Conservation (phyloP, 2,888 invertebrate genomes). For the Atrina japonica region DNA sequence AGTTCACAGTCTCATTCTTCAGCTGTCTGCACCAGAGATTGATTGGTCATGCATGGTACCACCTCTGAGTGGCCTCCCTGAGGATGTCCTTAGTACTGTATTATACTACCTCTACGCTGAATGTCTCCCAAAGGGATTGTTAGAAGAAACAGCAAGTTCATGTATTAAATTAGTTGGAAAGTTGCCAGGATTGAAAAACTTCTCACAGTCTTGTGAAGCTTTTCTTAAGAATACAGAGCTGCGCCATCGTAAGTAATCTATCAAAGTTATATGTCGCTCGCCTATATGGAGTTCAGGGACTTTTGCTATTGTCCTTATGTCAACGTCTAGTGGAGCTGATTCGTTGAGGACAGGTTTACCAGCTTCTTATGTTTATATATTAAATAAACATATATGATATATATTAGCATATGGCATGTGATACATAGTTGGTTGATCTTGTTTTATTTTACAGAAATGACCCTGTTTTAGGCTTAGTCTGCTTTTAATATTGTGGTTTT, state of each 20-base stretch:
- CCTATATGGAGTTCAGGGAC: too few relatives aligned
- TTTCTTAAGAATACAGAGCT: conserved; percentile 85
- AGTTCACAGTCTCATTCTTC: conserved; percentile 84
- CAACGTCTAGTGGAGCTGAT: too few relatives aligned
- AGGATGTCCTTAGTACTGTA: conserved; percentile 85
- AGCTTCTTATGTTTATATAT: too few relatives aligned
- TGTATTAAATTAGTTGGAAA: conserved; percentile 81
- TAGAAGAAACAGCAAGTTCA: conserved; percentile 84
- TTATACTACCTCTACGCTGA: conserved; percentile 86
- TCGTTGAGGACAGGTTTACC: too few relatives aligned
- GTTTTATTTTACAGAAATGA: too few relatives aligned
- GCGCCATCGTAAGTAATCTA: conserved; percentile 84
- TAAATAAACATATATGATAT: background rate
- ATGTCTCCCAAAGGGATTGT: conserved; percentile 84
- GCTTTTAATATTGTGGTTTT: too few relatives aligned
- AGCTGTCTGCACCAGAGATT: conserved; percentile 83
- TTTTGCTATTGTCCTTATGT: too few relatives aligned
- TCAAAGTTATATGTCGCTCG: too few relatives aligned
- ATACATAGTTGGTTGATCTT: too few relatives aligned
- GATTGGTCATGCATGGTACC: conserved; percentile 82
- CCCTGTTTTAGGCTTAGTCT: too few relatives aligned
- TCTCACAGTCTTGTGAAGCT: conserved; percentile 84
- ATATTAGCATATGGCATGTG: background rate
- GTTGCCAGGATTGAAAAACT: conserved; percentile 83
- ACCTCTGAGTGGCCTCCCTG: conserved; percentile 83